Evolutionary conservation across 2,113 vertebrate genomes (phyloP).

Genomic region (Talpa occidentalis): DNA sequence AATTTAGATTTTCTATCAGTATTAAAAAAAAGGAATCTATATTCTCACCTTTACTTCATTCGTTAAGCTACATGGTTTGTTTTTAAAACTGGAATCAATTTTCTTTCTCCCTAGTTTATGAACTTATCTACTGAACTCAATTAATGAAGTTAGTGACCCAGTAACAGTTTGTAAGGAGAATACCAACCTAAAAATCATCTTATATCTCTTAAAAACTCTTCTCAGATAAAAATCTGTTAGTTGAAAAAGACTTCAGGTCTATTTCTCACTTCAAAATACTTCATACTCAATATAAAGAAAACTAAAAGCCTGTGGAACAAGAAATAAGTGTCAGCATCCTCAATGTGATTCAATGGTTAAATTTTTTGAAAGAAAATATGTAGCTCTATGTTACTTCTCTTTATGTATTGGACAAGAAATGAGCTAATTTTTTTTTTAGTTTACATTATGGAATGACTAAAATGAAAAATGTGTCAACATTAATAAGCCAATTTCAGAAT

Average conservation of each 20-base stretch:
- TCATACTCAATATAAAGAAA: constrained; percentile 8
- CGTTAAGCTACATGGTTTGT: not conserved
- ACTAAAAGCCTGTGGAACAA: not conserved
- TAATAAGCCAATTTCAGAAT: constrained; percentile 25
- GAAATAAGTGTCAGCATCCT: not conserved
- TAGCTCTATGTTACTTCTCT: not conserved
- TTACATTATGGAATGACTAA: not conserved
- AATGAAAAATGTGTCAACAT: constrained; percentile 13
- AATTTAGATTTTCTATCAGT: constrained; percentile 27
- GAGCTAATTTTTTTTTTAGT: not conserved
- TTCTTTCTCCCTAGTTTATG: constrained; percentile 1
- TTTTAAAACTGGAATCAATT: not conserved
- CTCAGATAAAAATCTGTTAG: not conserved
- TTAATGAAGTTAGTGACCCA: not conserved
- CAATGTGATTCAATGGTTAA: not conserved
- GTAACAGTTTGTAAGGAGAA: constrained; percentile 1
- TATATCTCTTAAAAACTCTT: not conserved
- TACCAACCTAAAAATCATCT: not conserved
- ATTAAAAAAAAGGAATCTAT: constrained; percentile 4
- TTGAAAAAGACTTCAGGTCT: not conserved
- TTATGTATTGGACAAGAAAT: constrained; percentile 15
- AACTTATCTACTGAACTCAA: not conserved
- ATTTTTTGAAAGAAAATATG: not conserved
- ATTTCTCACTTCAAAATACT: not conserved
- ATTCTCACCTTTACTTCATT: constrained; percentile 6